phyloP scores from a whole-genome alignment of 64 coral and sea anemone genomes.

The Montipora efflorescens region DNA sequence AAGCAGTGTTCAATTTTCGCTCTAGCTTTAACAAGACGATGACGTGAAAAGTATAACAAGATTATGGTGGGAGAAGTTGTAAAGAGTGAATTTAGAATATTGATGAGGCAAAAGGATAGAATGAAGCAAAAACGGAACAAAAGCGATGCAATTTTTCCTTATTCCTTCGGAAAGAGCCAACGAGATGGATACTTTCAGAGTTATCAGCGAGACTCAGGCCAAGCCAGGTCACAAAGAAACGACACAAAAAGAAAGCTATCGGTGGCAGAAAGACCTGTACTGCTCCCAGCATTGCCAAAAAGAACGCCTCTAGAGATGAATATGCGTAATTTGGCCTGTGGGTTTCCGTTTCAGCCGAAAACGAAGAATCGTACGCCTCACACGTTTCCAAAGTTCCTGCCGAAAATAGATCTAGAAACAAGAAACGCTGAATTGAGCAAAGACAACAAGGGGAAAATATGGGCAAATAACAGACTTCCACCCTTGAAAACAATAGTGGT shows the following conservation, averaged over 20 bases:
- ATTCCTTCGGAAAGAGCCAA: neutral
- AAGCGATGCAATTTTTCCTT: neutral
- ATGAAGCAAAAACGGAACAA: neutral
- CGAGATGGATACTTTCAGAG: neutral
- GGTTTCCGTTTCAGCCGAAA: neutral
- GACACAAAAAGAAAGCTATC: neutral
- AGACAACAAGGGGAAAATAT: neutral
- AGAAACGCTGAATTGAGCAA: neutral
- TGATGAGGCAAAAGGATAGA: neutral
- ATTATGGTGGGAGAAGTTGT: neutral
- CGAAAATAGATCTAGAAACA: neutral
- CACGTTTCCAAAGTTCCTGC: slow-evolving; percentile 7
- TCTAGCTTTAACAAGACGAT: neutral
- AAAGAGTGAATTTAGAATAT: neutral
- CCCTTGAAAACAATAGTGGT: neutral
- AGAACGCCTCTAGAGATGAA: neutral
- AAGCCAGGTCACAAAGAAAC: neutral
- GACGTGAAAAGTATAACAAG: neutral
- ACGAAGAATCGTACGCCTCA: neutral
- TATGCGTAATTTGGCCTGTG: neutral
- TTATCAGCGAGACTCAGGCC: too few relatives aligned
- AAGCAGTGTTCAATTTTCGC: neutral
- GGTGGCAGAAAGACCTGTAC: neutral
- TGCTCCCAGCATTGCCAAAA: neutral
- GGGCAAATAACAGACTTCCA: neutral